phyloP scores from a whole-genome alignment of 2,113 vertebrate species.

The Pelobates fuscus region DNA sequence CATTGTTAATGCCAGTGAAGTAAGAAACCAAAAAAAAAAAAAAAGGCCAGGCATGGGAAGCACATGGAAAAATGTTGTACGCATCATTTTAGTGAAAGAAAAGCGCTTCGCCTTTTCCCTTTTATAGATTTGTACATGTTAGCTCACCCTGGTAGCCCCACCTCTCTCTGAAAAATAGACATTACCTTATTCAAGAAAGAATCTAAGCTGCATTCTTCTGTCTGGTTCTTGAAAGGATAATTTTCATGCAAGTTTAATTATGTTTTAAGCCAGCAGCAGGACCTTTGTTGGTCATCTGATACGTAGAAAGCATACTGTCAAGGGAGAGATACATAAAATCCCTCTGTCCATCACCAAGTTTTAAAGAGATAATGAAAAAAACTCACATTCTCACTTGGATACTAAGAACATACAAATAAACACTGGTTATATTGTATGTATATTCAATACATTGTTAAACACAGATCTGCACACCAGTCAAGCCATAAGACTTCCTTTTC shows the following conservation, averaged over 20 bases:
- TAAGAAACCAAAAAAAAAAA: not conserved
- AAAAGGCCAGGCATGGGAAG: not conserved
- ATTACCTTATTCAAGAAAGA: constrained; percentile 95
- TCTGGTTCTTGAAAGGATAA: constrained; percentile 62
- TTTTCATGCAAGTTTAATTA: constrained; percentile 46
- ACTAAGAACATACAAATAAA: too few relatives aligned
- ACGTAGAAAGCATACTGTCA: not conserved
- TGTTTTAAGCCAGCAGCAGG: constrained; percentile 27
- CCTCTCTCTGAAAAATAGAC: constrained; percentile 82
- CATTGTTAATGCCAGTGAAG: too few relatives aligned
- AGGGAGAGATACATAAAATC: not conserved
- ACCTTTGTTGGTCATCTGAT: constrained; percentile 27
- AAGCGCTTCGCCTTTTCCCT: constrained; percentile 50
- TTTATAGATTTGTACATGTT: constrained; percentile 72
- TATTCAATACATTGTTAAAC: too few relatives aligned
- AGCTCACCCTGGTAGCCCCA: constrained; percentile 75
- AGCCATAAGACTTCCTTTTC: too few relatives aligned
- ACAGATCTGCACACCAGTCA: too few relatives aligned
- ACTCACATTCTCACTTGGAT: too few relatives aligned
- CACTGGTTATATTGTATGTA: too few relatives aligned
- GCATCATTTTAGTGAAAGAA: constrained; percentile 30
- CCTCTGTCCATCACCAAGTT: too few relatives aligned
- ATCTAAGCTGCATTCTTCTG: constrained; percentile 74
- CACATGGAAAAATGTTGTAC: constrained; percentile 20
- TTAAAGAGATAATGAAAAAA: too few relatives aligned